Evolutionary conservation across 2,797 vertebrate genomes (phyloP).

Genomic region (Erpetoichthys calabaricus): DNA sequence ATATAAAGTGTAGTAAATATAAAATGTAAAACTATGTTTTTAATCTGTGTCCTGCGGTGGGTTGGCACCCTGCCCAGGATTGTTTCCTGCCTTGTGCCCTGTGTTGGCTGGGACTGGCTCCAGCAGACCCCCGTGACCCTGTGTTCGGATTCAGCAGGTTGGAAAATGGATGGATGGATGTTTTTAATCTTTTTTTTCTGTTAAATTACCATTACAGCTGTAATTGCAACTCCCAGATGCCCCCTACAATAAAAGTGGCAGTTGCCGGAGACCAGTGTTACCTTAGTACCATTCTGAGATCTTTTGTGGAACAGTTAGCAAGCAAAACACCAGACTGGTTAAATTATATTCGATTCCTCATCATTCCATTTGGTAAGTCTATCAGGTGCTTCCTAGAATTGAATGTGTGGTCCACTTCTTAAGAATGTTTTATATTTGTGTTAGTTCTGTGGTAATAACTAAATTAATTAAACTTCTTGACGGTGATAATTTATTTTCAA

Average conservation of each 20-base stretch:
- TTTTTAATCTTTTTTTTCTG: too few relatives aligned
- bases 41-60: background rate
- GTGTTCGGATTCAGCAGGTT: too few relatives aligned
- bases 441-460: background rate
- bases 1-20: too few relatives aligned
- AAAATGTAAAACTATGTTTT: background rate
- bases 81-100: too few relatives aligned
- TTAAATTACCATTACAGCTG: constrained; percentile 37
- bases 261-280: constrained; percentile 65
- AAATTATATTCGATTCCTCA: constrained; percentile 62
- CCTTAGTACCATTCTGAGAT: constrained; percentile 61
- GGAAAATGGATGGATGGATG: too few relatives aligned
- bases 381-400: background rate
- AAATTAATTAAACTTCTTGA: too few relatives aligned
- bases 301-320: constrained; percentile 67
- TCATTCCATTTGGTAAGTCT: constrained; percentile 55
- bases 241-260: constrained; percentile 61
- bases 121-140: too few relatives aligned
- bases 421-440: background rate
- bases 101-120: too few relatives aligned
- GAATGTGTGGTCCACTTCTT: background rate
- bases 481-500: too few relatives aligned
- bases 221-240: constrained; percentile 66
- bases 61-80: too few relatives aligned
- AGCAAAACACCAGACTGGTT: constrained; percentile 72